phyloP scores from a whole-genome alignment of 2,113 vertebrate genomes.

The Machaerirhynchus nigripectus region DNA sequence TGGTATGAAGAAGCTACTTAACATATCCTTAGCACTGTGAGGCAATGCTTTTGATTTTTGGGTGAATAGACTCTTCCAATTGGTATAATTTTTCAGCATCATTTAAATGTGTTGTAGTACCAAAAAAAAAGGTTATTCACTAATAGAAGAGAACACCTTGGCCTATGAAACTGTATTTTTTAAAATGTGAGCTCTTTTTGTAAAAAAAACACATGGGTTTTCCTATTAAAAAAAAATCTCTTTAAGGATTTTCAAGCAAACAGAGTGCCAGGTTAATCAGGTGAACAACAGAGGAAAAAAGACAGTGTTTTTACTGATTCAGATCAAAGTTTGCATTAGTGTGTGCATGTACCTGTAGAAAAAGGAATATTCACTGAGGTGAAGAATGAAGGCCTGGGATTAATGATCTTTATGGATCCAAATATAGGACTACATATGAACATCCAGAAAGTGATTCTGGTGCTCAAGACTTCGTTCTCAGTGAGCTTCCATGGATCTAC shows the following conservation, averaged over 20 bases:
- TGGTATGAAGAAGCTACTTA: not conserved
- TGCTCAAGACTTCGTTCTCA: not conserved
- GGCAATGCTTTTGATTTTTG: not conserved
- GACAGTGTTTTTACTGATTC: not conserved
- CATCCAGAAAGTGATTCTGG: not conserved
- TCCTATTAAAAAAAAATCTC: not conserved
- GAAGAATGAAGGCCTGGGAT: not conserved
- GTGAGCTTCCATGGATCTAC: not conserved
- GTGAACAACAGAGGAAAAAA: not conserved
- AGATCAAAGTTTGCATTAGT: not conserved
- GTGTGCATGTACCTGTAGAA: not conserved
- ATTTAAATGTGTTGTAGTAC: not conserved
- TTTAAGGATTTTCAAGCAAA: not conserved
- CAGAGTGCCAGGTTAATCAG: not conserved
- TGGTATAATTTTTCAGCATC: not conserved
- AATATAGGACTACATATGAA: not conserved
- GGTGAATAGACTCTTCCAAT: not conserved
- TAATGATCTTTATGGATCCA: not conserved
- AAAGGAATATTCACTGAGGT: not conserved
- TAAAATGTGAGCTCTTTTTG: not conserved
- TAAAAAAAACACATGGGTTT: not conserved
- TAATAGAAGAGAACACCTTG: not conserved
- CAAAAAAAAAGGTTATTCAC: not conserved
- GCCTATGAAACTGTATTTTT: not conserved
- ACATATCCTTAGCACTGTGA: not conserved